Percentiles rank a stretch among this genome's conserved stretches.
Evolutionary conservation across 2,113 vertebrate genomes (phyloP).

Genomic region (Puffinus mauretanicus): DNA sequence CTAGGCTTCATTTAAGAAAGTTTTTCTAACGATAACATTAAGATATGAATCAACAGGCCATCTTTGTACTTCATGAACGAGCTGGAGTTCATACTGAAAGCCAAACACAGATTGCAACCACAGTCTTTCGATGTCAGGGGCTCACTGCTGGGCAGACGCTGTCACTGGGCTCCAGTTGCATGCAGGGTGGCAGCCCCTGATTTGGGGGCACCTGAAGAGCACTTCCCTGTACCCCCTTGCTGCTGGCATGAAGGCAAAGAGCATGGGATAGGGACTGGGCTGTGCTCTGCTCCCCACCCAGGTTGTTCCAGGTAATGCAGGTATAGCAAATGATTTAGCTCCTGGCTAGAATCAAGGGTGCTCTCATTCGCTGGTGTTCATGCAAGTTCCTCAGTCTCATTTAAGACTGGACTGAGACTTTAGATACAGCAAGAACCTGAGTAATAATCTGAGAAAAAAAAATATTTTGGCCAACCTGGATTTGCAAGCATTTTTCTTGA

Average conservation of each 20-base stretch:
- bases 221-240: not conserved
- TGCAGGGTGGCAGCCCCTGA: not conserved
- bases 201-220: not conserved
- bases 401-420: not conserved
- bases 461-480: not conserved
- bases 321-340: not conserved
- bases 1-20: not conserved
- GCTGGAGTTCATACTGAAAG: not conserved
- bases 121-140: accelerated
- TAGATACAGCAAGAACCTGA: not conserved
- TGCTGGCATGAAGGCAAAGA: not conserved
- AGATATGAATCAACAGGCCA: not conserved
- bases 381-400: not conserved
- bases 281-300: not conserved
- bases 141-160: not conserved
- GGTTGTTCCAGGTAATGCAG: not conserved
- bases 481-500: not conserved
- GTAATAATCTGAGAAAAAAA: not conserved
- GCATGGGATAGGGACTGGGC: not conserved
- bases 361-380: not conserved
- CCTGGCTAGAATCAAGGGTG: not conserved
- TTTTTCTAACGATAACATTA: not conserved
- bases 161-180: not conserved
- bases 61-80: not conserved
- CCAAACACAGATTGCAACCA: not conserved